Percentiles rank a stretch among this genome's conserved stretches.
Conservation (phyloP, 1,140 invertebrate genomes). For the Belonocnema kinseyi region DNA sequence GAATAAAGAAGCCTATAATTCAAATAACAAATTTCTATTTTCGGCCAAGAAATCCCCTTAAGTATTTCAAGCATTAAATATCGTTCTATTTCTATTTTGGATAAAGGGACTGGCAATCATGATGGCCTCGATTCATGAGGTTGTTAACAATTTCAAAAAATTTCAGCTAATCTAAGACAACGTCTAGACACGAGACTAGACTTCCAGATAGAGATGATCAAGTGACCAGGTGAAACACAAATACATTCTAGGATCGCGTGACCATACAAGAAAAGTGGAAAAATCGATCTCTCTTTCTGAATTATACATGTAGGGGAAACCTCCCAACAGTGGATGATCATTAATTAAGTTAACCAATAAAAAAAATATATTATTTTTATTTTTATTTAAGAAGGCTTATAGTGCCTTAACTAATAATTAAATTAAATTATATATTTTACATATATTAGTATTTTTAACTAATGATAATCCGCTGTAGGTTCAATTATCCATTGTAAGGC, state of each 20-base stretch:
- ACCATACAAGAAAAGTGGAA: background rate
- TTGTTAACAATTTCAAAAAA: conserved; percentile 12
- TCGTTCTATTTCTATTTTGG: conserved; percentile 8
- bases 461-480: no score
- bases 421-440: no score
- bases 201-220: conserved; percentile 20
- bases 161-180: background rate
- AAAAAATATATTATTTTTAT: no score
- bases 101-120: background rate
- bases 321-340: no score
- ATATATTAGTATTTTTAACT: no score
- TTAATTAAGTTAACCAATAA: no score
- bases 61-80: background rate
- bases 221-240: conserved; percentile 21
- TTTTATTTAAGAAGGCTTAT: no score
- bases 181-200: conserved; percentile 1
- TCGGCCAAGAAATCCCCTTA: background rate
- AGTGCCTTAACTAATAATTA: no score
- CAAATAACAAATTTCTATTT: background rate
- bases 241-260: conserved; percentile 15
- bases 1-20: no score
- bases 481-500: no score
- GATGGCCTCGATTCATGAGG: background rate
- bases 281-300: background rate
- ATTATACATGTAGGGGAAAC: no score